Base-by-base conservation (phyloP, 1,140 invertebrate genomes). In the Drosophila pruinosa region DNA sequence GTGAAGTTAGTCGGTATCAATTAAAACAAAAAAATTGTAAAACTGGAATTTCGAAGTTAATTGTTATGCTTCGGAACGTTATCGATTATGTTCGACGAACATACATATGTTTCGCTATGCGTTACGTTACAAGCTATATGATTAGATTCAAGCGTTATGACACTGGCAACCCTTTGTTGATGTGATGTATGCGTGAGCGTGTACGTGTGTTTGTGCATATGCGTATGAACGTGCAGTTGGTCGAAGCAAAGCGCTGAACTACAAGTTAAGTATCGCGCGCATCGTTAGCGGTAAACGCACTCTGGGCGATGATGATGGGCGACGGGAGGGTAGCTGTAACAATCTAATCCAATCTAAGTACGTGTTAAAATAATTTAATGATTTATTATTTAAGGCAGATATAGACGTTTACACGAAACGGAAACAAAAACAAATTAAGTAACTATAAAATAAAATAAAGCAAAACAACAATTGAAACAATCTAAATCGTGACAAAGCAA, bases 291-390 rank as follows among this genome's bases (percentile, higher is more conserved):
- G 80, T 58, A 70, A 61, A 48, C 45, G 24, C 57, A 75, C 62
- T 68, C 73, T 75, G 77, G 82, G 74, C 41, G 39, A 41, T 45
- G 17, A 41, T 45, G 21, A 41, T 72, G 70, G 82, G 74, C 56
- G 54, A 41, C 24, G 82, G 82, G 82, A 74, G 82, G 83, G 83
- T 88, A 88, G 82, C 82, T 88, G 82, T 88, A 88, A 88, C 82
- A 88, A 88, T 88, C 82, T 86, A 86, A 86, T 86, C 82, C 82
- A 86, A 86, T 86, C 82, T 88, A 88, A 88, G 82, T 85, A 85
- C 65, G 72, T 86, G 81, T 88, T 88, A 88, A 88, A 88, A 72
- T 88, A 88, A 88, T 88, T 88, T 88, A 88, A 88, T 72, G 78
- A 88, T 88, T 82, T 88, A 47, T 88, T 88, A 75, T 75, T 82